phyloP scores from a whole-genome alignment of 1,140 invertebrate genomes.

The Papilio polytes region DNA sequence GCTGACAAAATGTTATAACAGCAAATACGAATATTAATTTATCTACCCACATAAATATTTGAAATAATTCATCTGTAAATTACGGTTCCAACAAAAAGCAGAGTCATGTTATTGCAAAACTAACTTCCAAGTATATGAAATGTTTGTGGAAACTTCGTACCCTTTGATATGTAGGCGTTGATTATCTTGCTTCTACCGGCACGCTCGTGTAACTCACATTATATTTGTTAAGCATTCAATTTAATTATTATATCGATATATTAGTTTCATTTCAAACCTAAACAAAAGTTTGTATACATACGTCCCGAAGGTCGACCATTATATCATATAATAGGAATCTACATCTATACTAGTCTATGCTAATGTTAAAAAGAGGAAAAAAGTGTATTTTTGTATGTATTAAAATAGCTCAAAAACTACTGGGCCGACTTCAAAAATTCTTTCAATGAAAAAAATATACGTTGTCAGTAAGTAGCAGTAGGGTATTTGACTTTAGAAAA shows the following conservation, averaged over 20 bases:
- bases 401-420: too few relatives aligned
- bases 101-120: slow-evolving; percentile 8
- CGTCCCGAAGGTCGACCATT: too few relatives aligned
- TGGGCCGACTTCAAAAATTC: too few relatives aligned
- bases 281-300: neutral
- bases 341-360: too few relatives aligned
- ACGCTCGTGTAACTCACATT: neutral
- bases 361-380: too few relatives aligned
- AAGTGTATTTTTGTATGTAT: too few relatives aligned
- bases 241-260: neutral
- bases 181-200: neutral
- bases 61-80: neutral
- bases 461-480: too few relatives aligned
- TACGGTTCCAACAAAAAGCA: slow-evolving; percentile 15
- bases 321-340: too few relatives aligned
- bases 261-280: neutral
- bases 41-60: neutral
- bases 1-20: neutral
- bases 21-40: neutral
- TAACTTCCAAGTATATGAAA: slow-evolving; percentile 25
- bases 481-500: too few relatives aligned
- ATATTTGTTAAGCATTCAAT: neutral
- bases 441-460: too few relatives aligned
- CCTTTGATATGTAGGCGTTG: slow-evolving; percentile 23
- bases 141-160: slow-evolving; percentile 22